Evolutionary conservation across 2,113 vertebrate species (phyloP).

Genomic region (Xyliphius kryptos): DNA sequence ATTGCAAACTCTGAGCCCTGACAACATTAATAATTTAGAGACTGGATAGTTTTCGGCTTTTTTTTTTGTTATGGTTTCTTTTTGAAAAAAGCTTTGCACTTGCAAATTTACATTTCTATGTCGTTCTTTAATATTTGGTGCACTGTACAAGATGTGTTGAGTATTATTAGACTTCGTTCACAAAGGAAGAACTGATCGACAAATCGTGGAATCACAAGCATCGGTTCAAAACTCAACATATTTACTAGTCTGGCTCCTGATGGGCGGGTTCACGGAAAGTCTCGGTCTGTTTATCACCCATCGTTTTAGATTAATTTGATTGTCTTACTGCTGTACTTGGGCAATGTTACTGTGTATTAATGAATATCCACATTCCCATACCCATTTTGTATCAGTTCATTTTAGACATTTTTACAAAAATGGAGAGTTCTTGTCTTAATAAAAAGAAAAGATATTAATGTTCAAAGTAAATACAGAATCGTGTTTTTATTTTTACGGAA

Average conservation of each 20-base stretch:
- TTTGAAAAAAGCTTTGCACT: conserved; percentile 58
- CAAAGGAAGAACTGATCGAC: conserved; percentile 52
- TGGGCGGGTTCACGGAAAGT: conserved; percentile 43
- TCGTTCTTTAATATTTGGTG: conserved; percentile 70
- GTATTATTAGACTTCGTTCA: conserved; percentile 65
- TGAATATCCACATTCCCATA: conserved; percentile 74
- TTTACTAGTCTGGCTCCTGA: conserved; percentile 34
- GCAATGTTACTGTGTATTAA: conserved; percentile 73
- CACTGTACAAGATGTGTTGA: conserved; percentile 67
- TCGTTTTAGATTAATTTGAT: conserved; percentile 63
- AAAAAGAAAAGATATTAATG: conserved; percentile 77
- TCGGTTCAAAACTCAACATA: conserved; percentile 49
- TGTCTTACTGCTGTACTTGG: conserved; percentile 74
- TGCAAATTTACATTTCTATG: conserved; percentile 67
- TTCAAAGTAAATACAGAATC: conserved; percentile 70
- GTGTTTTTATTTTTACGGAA: conserved; percentile 45
- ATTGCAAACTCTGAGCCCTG: conserved; percentile 59
- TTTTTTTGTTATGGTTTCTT: no score
- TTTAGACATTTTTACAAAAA: conserved; percentile 82
- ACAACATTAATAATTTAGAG: conserved; percentile 43
- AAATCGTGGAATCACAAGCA: conserved; percentile 52
- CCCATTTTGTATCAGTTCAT: conserved; percentile 81
- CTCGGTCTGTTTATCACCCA: conserved; percentile 56
- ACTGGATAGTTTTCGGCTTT: no score
- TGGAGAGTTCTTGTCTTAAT: conserved; percentile 80